phyloP scores from a whole-genome alignment of 2,113 vertebrate species.

The Ictalurus punctatus region DNA sequence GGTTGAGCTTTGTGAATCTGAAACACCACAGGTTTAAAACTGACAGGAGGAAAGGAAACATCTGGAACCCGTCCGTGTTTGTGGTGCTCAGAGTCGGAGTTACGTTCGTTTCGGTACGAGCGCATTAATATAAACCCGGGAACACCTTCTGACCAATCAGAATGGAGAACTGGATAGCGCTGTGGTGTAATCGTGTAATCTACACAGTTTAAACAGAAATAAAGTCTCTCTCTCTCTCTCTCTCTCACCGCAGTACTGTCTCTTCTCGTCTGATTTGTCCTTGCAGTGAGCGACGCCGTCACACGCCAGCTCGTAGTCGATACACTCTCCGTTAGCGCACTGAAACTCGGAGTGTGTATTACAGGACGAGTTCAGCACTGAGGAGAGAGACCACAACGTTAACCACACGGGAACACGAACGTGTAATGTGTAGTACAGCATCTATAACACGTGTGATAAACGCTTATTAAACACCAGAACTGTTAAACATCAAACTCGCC shows the following conservation, averaged over 20 bases:
- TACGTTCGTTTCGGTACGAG: neutral
- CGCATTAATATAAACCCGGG: neutral
- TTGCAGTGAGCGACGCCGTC: slow-evolving; percentile 82
- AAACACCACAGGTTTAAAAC: too few species aligned
- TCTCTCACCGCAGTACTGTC: slow-evolving; percentile 81
- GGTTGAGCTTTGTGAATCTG: neutral
- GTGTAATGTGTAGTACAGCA: neutral
- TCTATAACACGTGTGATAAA: neutral
- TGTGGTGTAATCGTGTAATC: neutral
- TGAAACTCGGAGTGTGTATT: slow-evolving; percentile 83
- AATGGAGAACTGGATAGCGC: neutral
- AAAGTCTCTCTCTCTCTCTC: neutral
- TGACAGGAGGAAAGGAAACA: neutral
- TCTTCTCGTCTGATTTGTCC: slow-evolving; percentile 86
- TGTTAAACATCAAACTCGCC: neutral
- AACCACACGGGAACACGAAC: neutral
- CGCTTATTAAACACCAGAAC: neutral
- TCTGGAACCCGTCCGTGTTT: too few species aligned
- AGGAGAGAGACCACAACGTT: slow-evolving; percentile 40
- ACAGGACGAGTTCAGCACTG: slow-evolving; percentile 83
- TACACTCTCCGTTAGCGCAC: slow-evolving; percentile 83
- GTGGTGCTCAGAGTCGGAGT: too few species aligned
- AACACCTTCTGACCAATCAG: neutral
- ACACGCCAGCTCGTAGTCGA: slow-evolving; percentile 82
- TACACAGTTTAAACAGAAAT: neutral